Conservation (phyloP, 2,888 invertebrate genomes). For the Falcaria lacertinaria region DNA sequence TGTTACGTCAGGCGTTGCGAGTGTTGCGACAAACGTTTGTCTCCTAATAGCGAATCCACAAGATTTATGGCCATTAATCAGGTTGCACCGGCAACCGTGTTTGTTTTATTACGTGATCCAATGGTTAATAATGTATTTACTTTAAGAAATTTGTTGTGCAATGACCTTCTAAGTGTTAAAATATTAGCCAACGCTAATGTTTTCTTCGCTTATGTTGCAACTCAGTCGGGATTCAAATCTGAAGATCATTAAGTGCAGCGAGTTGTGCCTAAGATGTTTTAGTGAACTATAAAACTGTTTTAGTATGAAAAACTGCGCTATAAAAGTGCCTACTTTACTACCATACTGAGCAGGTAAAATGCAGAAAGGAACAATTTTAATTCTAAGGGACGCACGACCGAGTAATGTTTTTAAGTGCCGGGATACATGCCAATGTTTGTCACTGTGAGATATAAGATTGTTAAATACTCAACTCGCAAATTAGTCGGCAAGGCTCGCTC, state of each 20-base stretch:
- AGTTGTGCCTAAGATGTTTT: slow-evolving; percentile 9
- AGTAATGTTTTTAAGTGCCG: slow-evolving; percentile 10
- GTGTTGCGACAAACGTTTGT: slow-evolving; percentile 63
- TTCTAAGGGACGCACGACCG: slow-evolving; percentile 35
- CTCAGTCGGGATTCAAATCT: slow-evolving; percentile 7
- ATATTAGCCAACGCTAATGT: slow-evolving; percentile 47
- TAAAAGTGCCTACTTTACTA: slow-evolving; percentile 44
- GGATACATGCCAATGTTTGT: neutral
- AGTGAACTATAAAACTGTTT: slow-evolving; percentile 38
- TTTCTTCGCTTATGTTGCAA: slow-evolving; percentile 17
- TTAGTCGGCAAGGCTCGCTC: slow-evolving; percentile 33
- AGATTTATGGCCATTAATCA: slow-evolving; percentile 64
- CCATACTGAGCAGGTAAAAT: slow-evolving; percentile 32
- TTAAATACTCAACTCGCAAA: slow-evolving; percentile 42
- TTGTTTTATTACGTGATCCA: slow-evolving; percentile 60
- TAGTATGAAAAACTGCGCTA: slow-evolving; percentile 30
- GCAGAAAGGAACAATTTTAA: slow-evolving; percentile 42
- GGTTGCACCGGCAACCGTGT: slow-evolving; percentile 42
- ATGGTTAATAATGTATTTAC: slow-evolving; percentile 51
- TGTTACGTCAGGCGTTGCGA: slow-evolving; percentile 64
- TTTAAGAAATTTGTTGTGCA: slow-evolving; percentile 55
- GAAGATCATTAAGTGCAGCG: slow-evolving; percentile 1
- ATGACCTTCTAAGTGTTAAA: slow-evolving; percentile 51
- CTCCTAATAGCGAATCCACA: slow-evolving; percentile 58
- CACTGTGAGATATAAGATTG: neutral